Base-by-base conservation (phyloP, 1,140 invertebrate species). In the Ceratina australensis region DNA sequence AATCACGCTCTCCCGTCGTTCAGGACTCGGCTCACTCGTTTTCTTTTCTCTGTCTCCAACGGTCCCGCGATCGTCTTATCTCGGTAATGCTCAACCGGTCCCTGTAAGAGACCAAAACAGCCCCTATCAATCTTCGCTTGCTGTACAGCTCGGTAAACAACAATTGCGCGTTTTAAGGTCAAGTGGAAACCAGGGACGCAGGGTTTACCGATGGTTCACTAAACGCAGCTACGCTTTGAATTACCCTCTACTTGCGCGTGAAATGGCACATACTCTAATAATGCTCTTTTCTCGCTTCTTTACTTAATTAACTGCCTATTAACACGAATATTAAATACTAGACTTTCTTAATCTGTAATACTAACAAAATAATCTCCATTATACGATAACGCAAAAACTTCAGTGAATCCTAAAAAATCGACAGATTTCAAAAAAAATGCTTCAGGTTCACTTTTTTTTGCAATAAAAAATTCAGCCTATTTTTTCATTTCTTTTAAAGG, bases 121-220 rank as follows among this genome's bases (percentile, higher is more conserved):
- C 56, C 18, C 12, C 56, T 66, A 84, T 83, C 78, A 84, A 84
- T 84, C 82, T 73, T 52, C 20, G 50, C 33, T 10, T 42, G 33
- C 33, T 5, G 33, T 42, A 42, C 5, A 16, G 20, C 26, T 33
- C 33, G 33, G 52, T 61, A 50, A 80, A 77, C 78, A 50, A 80
- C 52, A 84, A 72, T 83, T 79, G 57, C 64, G 57, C 50, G 65
- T 67, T 79, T 68, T 68, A 74, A 68, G 63, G 56, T 79, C 54
- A 79, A 79, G 47, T 66, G 69, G 26, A n/a, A 28, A 56, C 10
- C 42, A 8, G 15, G 26, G 28, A 15, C 20, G 7, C n/a, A 12
- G 56, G 16, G 18, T 56, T 54, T 74, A 59, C 16, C 65, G 60
- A 81, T 78, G 57, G 47, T 28, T 64, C 18, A 24, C 49, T 63